These are phyloP conservation scores for Lutraria lutraria DNA, from an alignment of 2,888 invertebrate genomes.

Conservation along the genomic window DNA sequence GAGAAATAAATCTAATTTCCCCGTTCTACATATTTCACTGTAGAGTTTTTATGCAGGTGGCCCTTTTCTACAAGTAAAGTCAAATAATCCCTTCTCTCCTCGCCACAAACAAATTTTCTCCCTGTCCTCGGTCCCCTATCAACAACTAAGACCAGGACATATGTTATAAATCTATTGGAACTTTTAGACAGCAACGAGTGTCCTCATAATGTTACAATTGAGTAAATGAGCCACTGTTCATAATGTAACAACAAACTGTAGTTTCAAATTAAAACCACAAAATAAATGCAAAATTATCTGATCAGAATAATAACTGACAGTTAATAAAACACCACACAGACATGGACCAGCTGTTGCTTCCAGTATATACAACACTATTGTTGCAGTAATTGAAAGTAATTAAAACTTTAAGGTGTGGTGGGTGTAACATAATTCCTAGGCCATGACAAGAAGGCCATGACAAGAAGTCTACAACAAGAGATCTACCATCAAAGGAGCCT, in stretches of 20 bases:
- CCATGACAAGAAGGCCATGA: neutral
- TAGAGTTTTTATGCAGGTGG: too few species aligned
- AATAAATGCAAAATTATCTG: neutral
- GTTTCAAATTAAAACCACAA: neutral
- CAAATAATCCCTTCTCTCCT: too few species aligned
- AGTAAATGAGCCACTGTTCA: neutral
- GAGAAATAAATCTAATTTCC: too few species aligned
- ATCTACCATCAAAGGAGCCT: neutral
- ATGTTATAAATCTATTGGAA: too few species aligned
- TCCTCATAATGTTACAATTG: neutral
- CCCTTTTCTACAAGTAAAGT: too few species aligned
- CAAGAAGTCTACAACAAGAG: neutral
- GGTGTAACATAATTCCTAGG: neutral
- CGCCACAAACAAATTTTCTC: too few species aligned
- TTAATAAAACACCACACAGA: neutral
- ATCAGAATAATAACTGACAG: neutral
- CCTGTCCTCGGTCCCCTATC: too few species aligned
- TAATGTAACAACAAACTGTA: neutral
- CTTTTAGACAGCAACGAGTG: too few species aligned
- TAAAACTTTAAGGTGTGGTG: constrained; percentile 1
- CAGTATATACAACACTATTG: neutral
- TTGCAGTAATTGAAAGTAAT: neutral
- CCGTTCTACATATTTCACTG: too few species aligned
- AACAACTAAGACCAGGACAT: too few species aligned
- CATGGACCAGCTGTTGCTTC: neutral